Percentiles rank a stretch among this genome's conserved stretches.
phyloP scores from a whole-genome alignment of 2,797 vertebrate genomes.

The Chiloscyllium punctatum region DNA sequence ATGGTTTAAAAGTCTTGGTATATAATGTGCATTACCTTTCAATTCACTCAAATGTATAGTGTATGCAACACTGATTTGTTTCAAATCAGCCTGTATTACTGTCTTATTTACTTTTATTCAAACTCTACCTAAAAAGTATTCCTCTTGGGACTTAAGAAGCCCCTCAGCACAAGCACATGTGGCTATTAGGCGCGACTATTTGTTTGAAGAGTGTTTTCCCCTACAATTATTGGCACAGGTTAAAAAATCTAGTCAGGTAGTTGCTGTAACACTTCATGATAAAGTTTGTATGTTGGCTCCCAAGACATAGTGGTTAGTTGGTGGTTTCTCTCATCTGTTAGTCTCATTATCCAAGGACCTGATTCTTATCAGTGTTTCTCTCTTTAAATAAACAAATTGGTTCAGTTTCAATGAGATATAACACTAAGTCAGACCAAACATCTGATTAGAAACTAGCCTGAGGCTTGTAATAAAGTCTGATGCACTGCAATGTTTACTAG shows the following conservation, averaged over 20 bases:
- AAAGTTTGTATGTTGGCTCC: neutral
- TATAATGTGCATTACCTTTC: neutral
- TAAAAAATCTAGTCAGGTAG: neutral
- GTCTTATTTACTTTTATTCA: neutral
- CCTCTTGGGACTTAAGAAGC: neutral
- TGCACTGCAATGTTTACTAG: neutral
- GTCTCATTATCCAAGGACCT: neutral
- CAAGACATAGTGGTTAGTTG: neutral
- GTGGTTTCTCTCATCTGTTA: neutral
- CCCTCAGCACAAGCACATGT: neutral
- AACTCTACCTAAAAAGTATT: neutral
- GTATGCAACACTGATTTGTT: neutral
- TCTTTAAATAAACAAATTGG: neutral
- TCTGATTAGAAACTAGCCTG: neutral
- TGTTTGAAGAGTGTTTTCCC: neutral
- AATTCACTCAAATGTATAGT: neutral
- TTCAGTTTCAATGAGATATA: constrained; percentile 5
- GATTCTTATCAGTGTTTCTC: neutral
- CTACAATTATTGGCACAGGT: neutral
- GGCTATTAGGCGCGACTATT: neutral
- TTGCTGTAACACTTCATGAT: neutral
- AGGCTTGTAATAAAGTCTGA: neutral
- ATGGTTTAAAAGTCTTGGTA: neutral
- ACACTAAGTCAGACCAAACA: neutral
- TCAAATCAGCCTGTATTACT: neutral